Percentiles rank a stretch among this genome's conserved stretches.
Evolutionary conservation across 2,888 invertebrate species (phyloP).

Genomic region (Pammene fasciana): DNA sequence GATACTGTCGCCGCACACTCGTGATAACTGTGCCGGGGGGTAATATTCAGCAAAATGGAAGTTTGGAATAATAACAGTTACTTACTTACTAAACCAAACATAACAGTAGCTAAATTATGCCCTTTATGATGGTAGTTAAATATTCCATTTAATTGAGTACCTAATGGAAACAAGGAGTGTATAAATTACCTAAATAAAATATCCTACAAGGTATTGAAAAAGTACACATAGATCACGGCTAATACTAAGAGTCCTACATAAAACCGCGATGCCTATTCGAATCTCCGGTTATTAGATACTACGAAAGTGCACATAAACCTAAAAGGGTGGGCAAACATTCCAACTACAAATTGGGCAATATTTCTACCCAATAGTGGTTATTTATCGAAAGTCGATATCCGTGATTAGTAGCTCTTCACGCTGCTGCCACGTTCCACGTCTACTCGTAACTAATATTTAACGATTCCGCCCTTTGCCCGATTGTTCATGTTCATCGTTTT

Average conservation of each 20-base stretch:
- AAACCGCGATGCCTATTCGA: constrained; percentile 1
- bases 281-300: constrained; percentile 20
- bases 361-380: constrained; percentile 30
- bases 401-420: constrained; percentile 30
- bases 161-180: background rate
- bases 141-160: too few species aligned
- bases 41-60: too few species aligned
- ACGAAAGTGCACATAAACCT: constrained; percentile 19
- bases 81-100: too few species aligned
- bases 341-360: constrained; percentile 30
- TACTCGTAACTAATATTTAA: constrained; percentile 10
- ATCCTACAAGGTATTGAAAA: background rate
- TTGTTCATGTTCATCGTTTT: background rate
- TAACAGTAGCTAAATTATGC: too few species aligned
- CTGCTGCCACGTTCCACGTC: constrained; percentile 17
- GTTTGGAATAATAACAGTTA: too few species aligned
- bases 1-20: too few species aligned
- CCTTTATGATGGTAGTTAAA: too few species aligned
- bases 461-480: background rate
- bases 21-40: too few species aligned
- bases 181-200: background rate
- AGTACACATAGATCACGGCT: background rate
- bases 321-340: constrained; percentile 27
- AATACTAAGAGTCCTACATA: background rate
- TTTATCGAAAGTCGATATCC: constrained; percentile 35